phyloP scores from a whole-genome alignment of 2,113 vertebrate species.

The Chaetodon auriga region DNA sequence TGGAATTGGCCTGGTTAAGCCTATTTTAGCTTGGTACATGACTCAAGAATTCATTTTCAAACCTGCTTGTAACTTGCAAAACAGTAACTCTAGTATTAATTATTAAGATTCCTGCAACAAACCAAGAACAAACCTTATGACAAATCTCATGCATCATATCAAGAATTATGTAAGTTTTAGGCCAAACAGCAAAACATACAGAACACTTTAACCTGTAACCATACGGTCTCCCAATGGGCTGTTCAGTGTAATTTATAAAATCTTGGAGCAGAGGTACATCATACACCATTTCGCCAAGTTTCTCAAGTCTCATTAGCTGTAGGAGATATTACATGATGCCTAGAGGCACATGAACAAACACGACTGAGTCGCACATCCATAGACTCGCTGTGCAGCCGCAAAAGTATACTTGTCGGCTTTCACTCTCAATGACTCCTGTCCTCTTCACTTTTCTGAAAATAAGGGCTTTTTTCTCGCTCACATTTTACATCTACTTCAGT shows the following conservation, averaged over 20 bases:
- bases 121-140: background rate
- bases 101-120: background rate
- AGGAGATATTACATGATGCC: background rate
- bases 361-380: background rate
- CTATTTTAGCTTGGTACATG: too few species aligned
- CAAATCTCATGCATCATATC: background rate
- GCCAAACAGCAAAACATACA: background rate
- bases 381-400: too few species aligned
- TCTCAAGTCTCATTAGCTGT: conserved; percentile 21
- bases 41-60: too few species aligned
- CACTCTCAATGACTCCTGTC: background rate
- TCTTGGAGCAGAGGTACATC: background rate
- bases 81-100: too few species aligned
- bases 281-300: background rate
- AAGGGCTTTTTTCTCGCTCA: background rate
- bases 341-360: background rate
- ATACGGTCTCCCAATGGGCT: background rate
- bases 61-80: too few species aligned
- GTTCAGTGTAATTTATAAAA: conserved; percentile 12
- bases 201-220: background rate
- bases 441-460: background rate
- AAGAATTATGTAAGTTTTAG: background rate
- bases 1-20: too few species aligned
- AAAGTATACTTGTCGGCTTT: background rate
- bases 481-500: background rate